Conservation (phyloP, 2,888 invertebrate species). For the Folsomia manolachei region DNA sequence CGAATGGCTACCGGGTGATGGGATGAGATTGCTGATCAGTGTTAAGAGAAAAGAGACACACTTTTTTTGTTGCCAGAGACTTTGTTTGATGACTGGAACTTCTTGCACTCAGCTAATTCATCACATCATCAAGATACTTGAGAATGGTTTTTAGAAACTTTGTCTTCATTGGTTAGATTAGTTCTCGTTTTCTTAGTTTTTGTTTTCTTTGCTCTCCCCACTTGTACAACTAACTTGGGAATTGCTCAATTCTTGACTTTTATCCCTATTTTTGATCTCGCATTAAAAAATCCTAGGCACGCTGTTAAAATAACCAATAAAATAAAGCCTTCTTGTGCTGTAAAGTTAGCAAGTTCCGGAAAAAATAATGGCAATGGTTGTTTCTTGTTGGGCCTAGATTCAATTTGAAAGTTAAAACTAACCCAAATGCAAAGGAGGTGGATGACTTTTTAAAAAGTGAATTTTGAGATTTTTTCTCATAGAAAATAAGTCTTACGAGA, state of each 20-base stretch:
- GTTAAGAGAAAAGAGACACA: neutral
- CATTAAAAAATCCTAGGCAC: neutral
- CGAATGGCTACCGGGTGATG: neutral
- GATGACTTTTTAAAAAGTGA: too few relatives aligned
- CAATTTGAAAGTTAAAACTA: too few relatives aligned
- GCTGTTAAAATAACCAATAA: too few relatives aligned
- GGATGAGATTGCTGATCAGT: neutral
- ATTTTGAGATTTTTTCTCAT: too few relatives aligned
- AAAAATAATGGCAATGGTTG: too few relatives aligned
- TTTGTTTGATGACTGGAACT: neutral
- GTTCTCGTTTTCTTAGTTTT: neutral
- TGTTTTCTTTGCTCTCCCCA: too few relatives aligned
- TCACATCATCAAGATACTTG: neutral
- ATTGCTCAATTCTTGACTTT: too few relatives aligned
- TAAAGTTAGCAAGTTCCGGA: too few relatives aligned
- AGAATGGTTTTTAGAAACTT: neutral
- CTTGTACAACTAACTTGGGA: neutral
- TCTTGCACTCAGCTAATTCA: neutral
- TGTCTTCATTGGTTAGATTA: neutral
- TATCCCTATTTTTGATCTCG: neutral
- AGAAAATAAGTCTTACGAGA: too few relatives aligned
- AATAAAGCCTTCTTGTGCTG: too few relatives aligned
- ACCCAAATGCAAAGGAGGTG: too few relatives aligned
- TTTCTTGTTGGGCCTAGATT: too few relatives aligned
- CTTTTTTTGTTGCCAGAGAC: neutral